Evolutionary conservation across 2,797 vertebrate genomes (phyloP), one percentile per base, ranked within the genome.

Genomic region (Mus spretus): DNA sequence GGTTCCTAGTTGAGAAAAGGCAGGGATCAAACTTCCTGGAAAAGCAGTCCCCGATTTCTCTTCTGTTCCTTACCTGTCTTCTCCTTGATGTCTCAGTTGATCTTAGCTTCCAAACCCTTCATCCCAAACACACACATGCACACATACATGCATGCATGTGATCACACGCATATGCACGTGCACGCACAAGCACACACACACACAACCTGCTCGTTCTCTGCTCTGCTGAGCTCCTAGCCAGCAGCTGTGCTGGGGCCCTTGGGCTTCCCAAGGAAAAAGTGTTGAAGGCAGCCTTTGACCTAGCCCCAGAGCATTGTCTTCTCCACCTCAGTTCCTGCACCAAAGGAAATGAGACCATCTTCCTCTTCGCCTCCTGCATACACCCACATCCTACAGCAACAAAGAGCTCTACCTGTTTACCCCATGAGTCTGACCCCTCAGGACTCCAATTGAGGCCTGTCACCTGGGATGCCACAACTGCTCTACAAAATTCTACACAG

Each of bases 401-500:
- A 74, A 34, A 4, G 26, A 24, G 0, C 22, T 19, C 31, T 10
- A 2, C 61, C 24, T 47, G 28, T 0, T 4, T 3, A 14, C 4
- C 40, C 1, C 13, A 0, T 0, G n/a, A 17, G 3, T 2, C 37
- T 22, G 67, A 8, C 2, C 44, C 15, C 77, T 14, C 14, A 2
- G 13, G 4, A 20, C 50, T 79, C 14, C 63, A 2, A 31, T 22
- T 10, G 5, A 2, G 3, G 24, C 40, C 61, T 7, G 40, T 37
- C 13, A 2, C 67, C 86, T 59, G 24, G 57, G 4, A 24, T 1
- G 12, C 93, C 1, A 0, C 50, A 1, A 4, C 63, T 4, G 17
- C 37, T 57, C 87, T 44, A 9, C 47, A 20, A 84, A 72, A 44
- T 28, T 63, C 47, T 94, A 11, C 26, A 31, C 22, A 28, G 31